Base-by-base conservation (phyloP, 1,140 invertebrate species). In the Plutomurus gul region DNA sequence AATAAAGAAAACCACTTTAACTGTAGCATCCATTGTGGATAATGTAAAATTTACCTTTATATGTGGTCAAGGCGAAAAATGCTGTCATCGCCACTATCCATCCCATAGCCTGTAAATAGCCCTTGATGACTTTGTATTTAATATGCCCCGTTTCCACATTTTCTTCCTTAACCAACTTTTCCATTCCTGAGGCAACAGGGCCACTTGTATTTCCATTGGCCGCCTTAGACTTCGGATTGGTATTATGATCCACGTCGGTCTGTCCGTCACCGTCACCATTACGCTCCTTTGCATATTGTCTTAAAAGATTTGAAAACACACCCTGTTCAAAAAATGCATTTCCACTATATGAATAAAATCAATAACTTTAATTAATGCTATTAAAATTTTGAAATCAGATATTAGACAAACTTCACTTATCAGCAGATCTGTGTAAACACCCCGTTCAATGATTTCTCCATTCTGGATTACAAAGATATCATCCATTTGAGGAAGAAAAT, bases 81-180 rank as follows among this genome's bases (percentile, higher is more conserved):
- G n/a, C n/a, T n/a, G n/a, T n/a, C n/a, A n/a, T n/a, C n/a, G n/a
- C n/a, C n/a, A 95, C 87, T 75, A 91, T 86, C 76, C 93, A 86
- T 65, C 95, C 95, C 71, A 97, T 93, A 25, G 94, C 93, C 84
- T 90, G 91, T 76, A 97, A 88, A 85, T 98, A 98, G 86, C 96
- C 92, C 78, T 92, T 89, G 88, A 98, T 98, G 0, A 98, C 95
- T 76, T 88, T 86, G 89, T 92, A 92, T 89, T 95, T 95, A 0
- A 96, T 95, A 85, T 93, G 94, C 81, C 95, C 95, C 10, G 94
- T 96, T 90, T 96, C 94, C 0, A 93, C 88, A 86, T 95, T 95
- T 86, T 97, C 95, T 4, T 88, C 89, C 87, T 96, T 93, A 83
- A 97, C 96, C 3, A 97, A 87, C 36, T 75, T 79, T 13, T 65